phyloP scores from a whole-genome alignment of 2,888 invertebrate genomes.

The Magallana nippona region DNA sequence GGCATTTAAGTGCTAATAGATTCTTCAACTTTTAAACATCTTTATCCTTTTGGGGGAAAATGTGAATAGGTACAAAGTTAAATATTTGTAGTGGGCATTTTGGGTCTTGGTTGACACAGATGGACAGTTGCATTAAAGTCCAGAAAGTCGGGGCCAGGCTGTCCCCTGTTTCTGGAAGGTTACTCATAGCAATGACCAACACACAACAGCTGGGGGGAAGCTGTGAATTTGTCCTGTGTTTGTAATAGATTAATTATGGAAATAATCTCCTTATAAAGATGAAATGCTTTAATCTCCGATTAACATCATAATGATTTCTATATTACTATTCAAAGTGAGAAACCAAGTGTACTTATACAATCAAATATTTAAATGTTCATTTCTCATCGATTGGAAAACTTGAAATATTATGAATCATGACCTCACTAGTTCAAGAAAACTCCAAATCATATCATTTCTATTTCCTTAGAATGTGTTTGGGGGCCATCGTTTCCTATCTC shows the following conservation, averaged over 20 bases:
- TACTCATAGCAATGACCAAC: slow-evolving; percentile 3
- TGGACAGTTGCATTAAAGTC: slow-evolving; percentile 21
- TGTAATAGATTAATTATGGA: slow-evolving; percentile 10
- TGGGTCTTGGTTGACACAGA: neutral
- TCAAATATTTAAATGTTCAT: neutral
- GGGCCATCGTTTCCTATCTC: neutral
- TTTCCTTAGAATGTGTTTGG: neutral
- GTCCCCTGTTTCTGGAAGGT: neutral
- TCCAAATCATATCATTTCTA: neutral
- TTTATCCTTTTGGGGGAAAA: slow-evolving; percentile 30
- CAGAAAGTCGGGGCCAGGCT: neutral
- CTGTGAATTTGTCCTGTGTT: neutral
- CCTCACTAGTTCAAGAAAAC: too few species aligned
- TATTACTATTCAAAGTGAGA: slow-evolving; percentile 1
- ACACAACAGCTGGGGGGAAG: neutral
- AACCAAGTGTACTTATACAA: neutral
- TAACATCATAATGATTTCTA: slow-evolving; percentile 12
- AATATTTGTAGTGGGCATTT: slow-evolving; percentile 25
- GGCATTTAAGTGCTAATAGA: slow-evolving; percentile 35
- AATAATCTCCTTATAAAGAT: slow-evolving; percentile 26
- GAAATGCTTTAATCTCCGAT: slow-evolving; percentile 12
- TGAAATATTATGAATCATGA: too few species aligned
- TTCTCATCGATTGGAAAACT: too few species aligned
- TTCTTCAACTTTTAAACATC: slow-evolving; percentile 35
- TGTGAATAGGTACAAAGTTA: slow-evolving; percentile 11